Conservation (phyloP, 1,140 invertebrate genomes). For the Goniozus legneri region DNA sequence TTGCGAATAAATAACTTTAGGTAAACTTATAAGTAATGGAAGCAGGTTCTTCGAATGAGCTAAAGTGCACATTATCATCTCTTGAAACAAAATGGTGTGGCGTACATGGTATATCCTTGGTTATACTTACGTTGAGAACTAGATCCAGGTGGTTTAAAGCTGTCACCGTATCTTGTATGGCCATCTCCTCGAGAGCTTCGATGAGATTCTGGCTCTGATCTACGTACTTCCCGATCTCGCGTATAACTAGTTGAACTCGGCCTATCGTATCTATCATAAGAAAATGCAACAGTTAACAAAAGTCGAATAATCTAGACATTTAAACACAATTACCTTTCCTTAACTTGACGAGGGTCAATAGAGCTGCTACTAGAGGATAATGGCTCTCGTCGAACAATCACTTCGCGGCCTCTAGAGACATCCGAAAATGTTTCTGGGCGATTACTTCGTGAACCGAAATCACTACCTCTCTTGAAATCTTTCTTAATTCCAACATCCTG, state of each 20-base stretch:
- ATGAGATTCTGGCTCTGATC: conserved; percentile 44
- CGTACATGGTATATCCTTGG: conserved; percentile 7
- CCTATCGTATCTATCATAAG: conserved; percentile 42
- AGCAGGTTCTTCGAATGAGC: no score
- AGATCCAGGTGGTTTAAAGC: conserved; percentile 44
- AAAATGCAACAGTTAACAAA: neutral
- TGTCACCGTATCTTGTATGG: conserved; percentile 46
- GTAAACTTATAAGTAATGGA: no score
- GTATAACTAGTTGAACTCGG: conserved; percentile 38
- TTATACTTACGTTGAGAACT: conserved; percentile 43
- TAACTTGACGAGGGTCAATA: conserved; percentile 48
- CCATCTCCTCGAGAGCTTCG: conserved; percentile 46
- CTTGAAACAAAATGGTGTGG: no score
- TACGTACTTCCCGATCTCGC: conserved; percentile 47
- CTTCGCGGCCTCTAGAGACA: conserved; percentile 43
- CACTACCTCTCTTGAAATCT: conserved; percentile 45
- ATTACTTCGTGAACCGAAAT: conserved; percentile 43
- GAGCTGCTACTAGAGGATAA: conserved; percentile 36
- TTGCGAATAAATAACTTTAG: no score
- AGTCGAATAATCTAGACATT: neutral
- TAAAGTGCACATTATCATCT: no score
- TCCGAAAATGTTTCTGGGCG: conserved; percentile 46
- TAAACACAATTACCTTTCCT: conserved; percentile 37
- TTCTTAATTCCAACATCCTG: conserved; percentile 48
- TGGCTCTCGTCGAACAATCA: conserved; percentile 45